These are phyloP conservation scores for Apodemia zela DNA, from an alignment of 2,888 invertebrate species.

Conservation along the genomic window DNA sequence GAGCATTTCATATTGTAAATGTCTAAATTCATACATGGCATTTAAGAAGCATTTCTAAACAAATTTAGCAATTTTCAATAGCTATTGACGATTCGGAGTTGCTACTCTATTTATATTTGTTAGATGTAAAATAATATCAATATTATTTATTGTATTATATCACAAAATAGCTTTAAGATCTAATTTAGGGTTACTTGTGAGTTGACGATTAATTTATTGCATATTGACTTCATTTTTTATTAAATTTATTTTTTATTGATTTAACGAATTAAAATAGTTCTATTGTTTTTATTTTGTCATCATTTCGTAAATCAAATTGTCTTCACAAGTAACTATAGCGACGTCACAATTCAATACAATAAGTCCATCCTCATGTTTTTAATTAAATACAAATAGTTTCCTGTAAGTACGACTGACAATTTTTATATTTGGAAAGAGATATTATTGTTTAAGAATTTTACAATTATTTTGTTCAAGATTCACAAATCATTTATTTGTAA, in stretches of 20 bases:
- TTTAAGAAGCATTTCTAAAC: no score
- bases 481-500: neutral
- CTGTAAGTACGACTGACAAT: neutral
- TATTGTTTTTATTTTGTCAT: neutral
- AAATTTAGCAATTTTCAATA: neutral
- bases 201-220: neutral
- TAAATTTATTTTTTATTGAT: neutral
- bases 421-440: neutral
- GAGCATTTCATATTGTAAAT: no score
- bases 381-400: neutral
- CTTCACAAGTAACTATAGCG: neutral
- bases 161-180: neutral
- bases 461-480: conserved; percentile 25
- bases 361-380: neutral
- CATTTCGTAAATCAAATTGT: neutral
- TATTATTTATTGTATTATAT: neutral
- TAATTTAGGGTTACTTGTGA: neutral
- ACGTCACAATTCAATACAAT: neutral
- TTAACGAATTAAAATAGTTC: no score
- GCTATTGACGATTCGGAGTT: neutral
- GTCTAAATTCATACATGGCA: no score
- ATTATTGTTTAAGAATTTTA: neutral
- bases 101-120: neutral
- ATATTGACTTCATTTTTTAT: neutral
- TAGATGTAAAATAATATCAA: neutral